Base-by-base conservation (phyloP, 2,797 vertebrate genomes). In the Darevskia mixta region DNA sequence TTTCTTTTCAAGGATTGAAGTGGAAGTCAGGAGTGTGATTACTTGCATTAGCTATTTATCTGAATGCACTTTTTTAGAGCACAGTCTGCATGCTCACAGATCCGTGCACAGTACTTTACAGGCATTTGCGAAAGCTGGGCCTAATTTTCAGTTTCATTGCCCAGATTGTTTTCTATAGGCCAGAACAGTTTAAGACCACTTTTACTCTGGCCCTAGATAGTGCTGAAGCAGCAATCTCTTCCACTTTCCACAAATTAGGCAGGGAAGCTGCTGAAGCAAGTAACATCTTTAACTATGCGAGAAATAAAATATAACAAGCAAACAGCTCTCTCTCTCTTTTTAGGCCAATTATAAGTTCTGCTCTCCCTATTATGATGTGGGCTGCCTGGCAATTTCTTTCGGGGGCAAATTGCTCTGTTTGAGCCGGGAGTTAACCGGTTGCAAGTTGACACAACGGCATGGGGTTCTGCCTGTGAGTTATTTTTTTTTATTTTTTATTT, bases 231-330 rank as follows among this genome's bases (percentile, higher is more conserved):
- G 94, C 95, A 95, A 73, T 86, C 82, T 93, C 85, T 58, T 10
- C 86, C 32, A 93, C 10, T 32, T 80, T 86, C 87, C 89, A 93
- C 91, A 95, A 92, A 95, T 94, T 93, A 95, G 86, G 90, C 92
- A 88, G 87, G 90, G 92, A 94, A 94, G 94, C 87, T 94, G 95
- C 94, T 95, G 93, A 95, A 95, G 91, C 89, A 93, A 94, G 93
- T 89, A 93, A 95, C 94, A 93, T 93, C 89, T 93, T 95, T 95
- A 96, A 94, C 93, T 94, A 92, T 71, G 87, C 78, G 90, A 80
- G 61, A 85, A 72, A 45, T 90, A 92, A 93, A 90, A 88, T 88
- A 79, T 85, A 85, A 88, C 87, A 94, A 90, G 71, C 66, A 77
- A 92, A 49, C n/a, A 25, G 32, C 38, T 29, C 38, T 64, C 8